phyloP scores from a whole-genome alignment of 2,888 invertebrate species.

The Phymatocera aterrima region DNA sequence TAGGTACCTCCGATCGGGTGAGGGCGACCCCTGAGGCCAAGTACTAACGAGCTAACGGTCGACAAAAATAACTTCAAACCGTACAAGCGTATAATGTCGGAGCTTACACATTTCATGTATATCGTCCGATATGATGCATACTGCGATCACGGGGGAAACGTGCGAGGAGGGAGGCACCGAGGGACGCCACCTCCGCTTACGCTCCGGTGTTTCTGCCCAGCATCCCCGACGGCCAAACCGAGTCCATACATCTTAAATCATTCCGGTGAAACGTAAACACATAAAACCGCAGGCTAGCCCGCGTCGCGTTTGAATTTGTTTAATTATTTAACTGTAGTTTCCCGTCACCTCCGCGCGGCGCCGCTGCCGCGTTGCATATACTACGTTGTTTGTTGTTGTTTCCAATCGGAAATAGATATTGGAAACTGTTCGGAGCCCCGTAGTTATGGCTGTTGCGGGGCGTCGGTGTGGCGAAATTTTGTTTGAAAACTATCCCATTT shows the following conservation, averaged over 20 bases:
- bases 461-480: background rate
- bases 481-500: no score
- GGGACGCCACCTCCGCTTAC: slow-evolving; percentile 1
- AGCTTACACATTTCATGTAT: slow-evolving; percentile 33
- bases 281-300: slow-evolving; percentile 46
- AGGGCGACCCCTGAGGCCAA: slow-evolving; percentile 7
- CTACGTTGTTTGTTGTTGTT: slow-evolving; percentile 38
- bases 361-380: background rate
- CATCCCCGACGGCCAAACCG: slow-evolving; percentile 33
- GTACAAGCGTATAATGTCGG: slow-evolving; percentile 44
- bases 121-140: background rate
- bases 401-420: slow-evolving; percentile 38
- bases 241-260: slow-evolving; percentile 49
- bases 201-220: slow-evolving; percentile 20
- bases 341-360: background rate
- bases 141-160: background rate
- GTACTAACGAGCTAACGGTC: slow-evolving; percentile 42
- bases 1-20: background rate
- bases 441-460: background rate
- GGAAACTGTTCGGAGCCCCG: background rate
- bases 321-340: slow-evolving; percentile 35
- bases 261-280: slow-evolving; percentile 54
- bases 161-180: background rate
- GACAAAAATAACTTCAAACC: slow-evolving; percentile 45
- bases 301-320: slow-evolving; percentile 17